A percentile compares a stretch with the other conserved stretches of the same genome.
phyloP scores from a whole-genome alignment of 2,113 vertebrate species.

The Ornithorhynchus anatinus region DNA sequence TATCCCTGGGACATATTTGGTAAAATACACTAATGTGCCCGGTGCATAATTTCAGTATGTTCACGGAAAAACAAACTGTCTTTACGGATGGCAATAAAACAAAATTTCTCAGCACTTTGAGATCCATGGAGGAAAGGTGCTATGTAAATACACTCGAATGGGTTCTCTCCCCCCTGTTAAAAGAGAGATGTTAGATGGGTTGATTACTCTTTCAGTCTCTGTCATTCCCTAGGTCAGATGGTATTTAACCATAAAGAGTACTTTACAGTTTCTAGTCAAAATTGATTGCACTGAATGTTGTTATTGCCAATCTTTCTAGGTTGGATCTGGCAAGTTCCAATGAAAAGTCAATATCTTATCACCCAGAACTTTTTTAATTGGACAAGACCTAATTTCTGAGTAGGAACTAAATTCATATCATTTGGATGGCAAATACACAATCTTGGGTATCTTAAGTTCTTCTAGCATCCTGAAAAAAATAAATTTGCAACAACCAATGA shows the following conservation, averaged over 20 bases:
- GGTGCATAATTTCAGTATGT: constrained; percentile 68
- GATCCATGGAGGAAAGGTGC: constrained; percentile 28
- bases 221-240: not conserved
- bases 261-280: not conserved
- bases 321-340: constrained; percentile 8
- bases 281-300: constrained; percentile 6
- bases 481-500: too few species aligned
- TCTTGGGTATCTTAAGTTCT: too few species aligned
- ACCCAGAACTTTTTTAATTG: not conserved
- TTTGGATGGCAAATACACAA: not conserved
- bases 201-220: not conserved
- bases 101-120: constrained; percentile 50
- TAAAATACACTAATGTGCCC: constrained; percentile 67
- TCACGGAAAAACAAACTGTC: constrained; percentile 61
- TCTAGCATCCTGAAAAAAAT: too few species aligned
- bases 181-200: too few species aligned
- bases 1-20: constrained; percentile 65
- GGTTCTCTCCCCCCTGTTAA: constrained; percentile 11
- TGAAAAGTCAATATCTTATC: not conserved
- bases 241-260: not conserved
- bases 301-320: not conserved
- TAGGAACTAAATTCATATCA: not conserved
- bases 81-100: constrained; percentile 52
- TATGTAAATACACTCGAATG: constrained; percentile 54
- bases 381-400: not conserved